Percentiles rank a stretch among this genome's conserved stretches.
Conservation (phyloP, 2,113 vertebrate species). For the Bettongia penicillata region DNA sequence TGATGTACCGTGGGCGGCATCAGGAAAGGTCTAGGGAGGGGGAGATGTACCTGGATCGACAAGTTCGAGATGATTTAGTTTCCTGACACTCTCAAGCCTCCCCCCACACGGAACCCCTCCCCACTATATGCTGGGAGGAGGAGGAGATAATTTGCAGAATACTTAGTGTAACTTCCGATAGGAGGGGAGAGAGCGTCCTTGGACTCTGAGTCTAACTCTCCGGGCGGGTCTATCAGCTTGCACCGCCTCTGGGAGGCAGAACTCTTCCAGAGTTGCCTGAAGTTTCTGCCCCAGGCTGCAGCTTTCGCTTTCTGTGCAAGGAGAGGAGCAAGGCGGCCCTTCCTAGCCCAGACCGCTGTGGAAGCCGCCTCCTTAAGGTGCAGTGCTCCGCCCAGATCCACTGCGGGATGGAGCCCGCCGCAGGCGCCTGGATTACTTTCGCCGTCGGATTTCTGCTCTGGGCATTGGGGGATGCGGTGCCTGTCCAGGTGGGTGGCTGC, state of each 20-base stretch:
- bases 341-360: background rate
- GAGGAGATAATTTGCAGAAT: background rate
- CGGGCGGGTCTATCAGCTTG: background rate
- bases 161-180: background rate
- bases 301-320: slow-evolving; percentile 40
- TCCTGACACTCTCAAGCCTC: background rate
- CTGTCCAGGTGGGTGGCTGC: slow-evolving; percentile 65
- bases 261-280: background rate
- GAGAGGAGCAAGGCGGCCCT: slow-evolving; percentile 10
- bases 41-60: background rate
- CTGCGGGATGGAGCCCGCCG: background rate
- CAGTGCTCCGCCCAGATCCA: background rate
- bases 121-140: background rate
- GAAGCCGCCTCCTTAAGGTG: background rate
- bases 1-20: accelerated
- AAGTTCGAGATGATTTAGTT: background rate
- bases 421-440: slow-evolving; percentile 44
- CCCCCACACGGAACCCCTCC: too few relatives aligned
- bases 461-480: slow-evolving; percentile 41
- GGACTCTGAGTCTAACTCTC: background rate
- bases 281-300: accelerated
- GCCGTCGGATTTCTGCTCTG: slow-evolving; percentile 67
- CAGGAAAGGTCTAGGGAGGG: too few relatives aligned
- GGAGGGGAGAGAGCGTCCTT: background rate
- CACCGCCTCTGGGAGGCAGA: background rate